Evolutionary conservation across 2,888 invertebrate genomes (phyloP), one percentile per base, ranked within the genome.

Genomic region (Neria commutata): DNA sequence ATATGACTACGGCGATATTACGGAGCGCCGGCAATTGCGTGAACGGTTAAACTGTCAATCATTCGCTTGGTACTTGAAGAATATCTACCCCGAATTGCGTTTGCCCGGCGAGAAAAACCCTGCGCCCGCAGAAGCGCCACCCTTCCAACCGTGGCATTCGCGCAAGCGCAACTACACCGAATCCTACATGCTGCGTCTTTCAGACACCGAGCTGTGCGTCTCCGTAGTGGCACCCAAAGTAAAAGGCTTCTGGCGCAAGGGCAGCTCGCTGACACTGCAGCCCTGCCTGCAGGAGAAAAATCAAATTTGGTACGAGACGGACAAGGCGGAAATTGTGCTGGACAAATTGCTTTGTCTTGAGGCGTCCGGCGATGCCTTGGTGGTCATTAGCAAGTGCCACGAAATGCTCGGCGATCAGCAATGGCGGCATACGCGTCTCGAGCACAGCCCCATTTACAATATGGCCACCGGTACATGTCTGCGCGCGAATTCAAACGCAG

Each of bases 21-120:
- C 88, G 0, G 89, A 91, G 0, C 85, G 97, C 50, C 67, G 88
- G 10, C 83, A 85, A 25, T 81, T 98, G 6, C 85, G 95, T 1
- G 84, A 91, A 69, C 83, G 84, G 56, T 83, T 96, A 42, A 83
- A 90, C 14, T 97, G 97, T 78, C 90, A 93, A 77, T 87, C 86
- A 72, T 98, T 98, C 73, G 86, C 88, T 57, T 98, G 98, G 98
- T 99, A 97, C 80, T 84, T 99, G 68, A 89, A 93, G 55, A 93
- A 92, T 73, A 88, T 99, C 17, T 99, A 98, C 91, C 96, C 96
- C 0, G 94, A 98, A 76, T 90, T 94, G 50, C 85, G 87, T 54
- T 77, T 87, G 11, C 91, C 90, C 0, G 86, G 87, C 1, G 70
- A 77, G 17, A 70, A 72, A 23, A 48, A 64, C 1, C 72, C 70